Base-by-base conservation (phyloP, 2,797 vertebrate genomes). In the Cetoscarus ocellatus region DNA sequence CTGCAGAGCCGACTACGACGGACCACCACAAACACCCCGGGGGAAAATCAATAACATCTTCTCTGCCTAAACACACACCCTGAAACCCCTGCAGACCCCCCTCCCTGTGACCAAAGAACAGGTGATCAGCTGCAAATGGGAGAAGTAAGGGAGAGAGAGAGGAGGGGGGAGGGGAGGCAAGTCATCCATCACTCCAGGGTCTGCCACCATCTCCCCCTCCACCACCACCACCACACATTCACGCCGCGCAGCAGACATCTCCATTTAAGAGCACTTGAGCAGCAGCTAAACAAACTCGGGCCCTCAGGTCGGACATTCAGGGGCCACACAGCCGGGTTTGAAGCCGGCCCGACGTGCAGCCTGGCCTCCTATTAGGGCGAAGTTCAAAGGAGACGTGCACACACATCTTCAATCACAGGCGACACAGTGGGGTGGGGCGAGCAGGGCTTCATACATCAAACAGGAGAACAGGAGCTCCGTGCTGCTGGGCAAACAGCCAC, bases 41-140 rank as follows among this genome's bases (percentile, higher is more conserved):
- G 61, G 79, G 65, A 65, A 67, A 83, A 88, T 83, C 80, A 83
- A 79, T 82, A 83, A 83, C 70, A 79, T 77, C 45, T 65, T 66
- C 54, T 51, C 49, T 43, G 38, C 17, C 14, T 6, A 8, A 19
- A 48, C 52, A 51, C 56, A 50, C 54, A 51, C 50, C 18, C n/a
- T 27, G 38, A 71, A 54, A 50, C 48, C 58, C 48, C n/a, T 54
- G 44, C 36, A 17, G 53, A 54, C 81, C 80, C 82, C 79, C 89
- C 87, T 83, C 85, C 82, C 79, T 83, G 83, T 79, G 81, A 84
- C 79, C 73, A 71, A 57, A 73, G 69, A 88, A 87, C 91, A 92
- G 91, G 91, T 91, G 89, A 91, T 85, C 82, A 76, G 81, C 79
- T 84, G 74, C 82, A 88, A 86, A 86, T 87, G 85, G 84, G 73